Base-by-base conservation (phyloP, 2,888 invertebrate species). In the Dascillus cervinus region DNA sequence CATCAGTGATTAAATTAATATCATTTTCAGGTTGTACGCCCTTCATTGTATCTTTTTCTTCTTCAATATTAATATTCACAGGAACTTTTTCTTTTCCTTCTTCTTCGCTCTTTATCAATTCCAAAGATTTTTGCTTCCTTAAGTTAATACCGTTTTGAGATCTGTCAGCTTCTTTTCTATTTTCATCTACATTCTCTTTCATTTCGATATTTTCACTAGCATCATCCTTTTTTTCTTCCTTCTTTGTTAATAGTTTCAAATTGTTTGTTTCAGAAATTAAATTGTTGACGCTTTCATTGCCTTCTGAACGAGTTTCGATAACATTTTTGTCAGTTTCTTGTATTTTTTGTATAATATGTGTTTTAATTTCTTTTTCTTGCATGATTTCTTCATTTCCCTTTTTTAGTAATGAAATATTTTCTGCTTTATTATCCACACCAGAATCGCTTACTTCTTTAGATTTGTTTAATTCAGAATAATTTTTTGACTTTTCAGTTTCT, bases 181-280 rank as follows among this genome's bases (percentile, higher is more conserved):
- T 22, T 22, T 11, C 27, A 36, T 11, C 22, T 8, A 13, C 6
- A 22, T 28, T 28, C 13, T 5, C 9, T 9, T 26, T 31, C 22
- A 9, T 11, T 8, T 6, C 17, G 3, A 8, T 10, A 17, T 17
- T 17, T 6, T 17, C 17, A 6, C 8, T 8, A 8, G 17, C 8
- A 8, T 4, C 4, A 17, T 17, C 17, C 8, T 17, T 4, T 17
- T 17, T 17, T 17, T 17, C 17, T 17, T 17, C 17, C 17, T 17
- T 17, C 5, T 17, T 17, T 17, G 17, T 17, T 17, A 17, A 17
- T 17, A 17, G 8, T 6, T 17, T 17, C 8, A 6, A 4, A 17
- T 17, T 17, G 4, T 17, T 17, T 17, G 17, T 4, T 17, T 4
- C 17, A 17, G 17, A 6, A 17, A 17, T 4, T 17, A 17, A 6